Conservation (phyloP, 2,797 vertebrate species). For the Scyliorhinus canicula region DNA sequence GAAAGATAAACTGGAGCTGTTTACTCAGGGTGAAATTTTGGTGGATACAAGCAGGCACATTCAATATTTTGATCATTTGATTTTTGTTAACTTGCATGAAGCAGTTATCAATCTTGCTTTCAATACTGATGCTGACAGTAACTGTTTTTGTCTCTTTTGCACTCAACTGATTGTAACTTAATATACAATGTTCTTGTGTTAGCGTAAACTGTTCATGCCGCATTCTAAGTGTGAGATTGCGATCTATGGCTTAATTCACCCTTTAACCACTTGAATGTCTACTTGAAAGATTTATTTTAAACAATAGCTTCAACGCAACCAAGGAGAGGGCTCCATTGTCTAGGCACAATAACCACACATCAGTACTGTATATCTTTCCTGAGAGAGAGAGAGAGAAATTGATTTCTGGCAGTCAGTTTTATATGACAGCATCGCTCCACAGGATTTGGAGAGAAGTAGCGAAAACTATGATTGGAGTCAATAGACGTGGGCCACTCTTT, state of each 20-base stretch:
- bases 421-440: too few species aligned
- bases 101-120: background rate
- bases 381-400: background rate
- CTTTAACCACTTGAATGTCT: background rate
- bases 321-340: background rate
- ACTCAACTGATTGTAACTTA: background rate
- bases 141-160: slow-evolving; percentile 1
- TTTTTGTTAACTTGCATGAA: background rate
- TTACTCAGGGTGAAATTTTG: background rate
- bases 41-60: background rate
- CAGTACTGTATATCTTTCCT: background rate
- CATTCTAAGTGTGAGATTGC: background rate
- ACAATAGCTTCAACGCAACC: background rate
- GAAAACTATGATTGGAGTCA: background rate
- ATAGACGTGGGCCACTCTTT: background rate
- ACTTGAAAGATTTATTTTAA: background rate
- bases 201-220: background rate
- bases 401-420: background rate
- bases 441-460: background rate
- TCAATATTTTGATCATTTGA: background rate
- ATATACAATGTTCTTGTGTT: background rate
- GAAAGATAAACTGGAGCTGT: background rate
- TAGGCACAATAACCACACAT: background rate
- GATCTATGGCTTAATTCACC: background rate
- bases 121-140: background rate